Base-by-base conservation (phyloP, 1,140 invertebrate species). In the Drosophila parabipectinata region DNA sequence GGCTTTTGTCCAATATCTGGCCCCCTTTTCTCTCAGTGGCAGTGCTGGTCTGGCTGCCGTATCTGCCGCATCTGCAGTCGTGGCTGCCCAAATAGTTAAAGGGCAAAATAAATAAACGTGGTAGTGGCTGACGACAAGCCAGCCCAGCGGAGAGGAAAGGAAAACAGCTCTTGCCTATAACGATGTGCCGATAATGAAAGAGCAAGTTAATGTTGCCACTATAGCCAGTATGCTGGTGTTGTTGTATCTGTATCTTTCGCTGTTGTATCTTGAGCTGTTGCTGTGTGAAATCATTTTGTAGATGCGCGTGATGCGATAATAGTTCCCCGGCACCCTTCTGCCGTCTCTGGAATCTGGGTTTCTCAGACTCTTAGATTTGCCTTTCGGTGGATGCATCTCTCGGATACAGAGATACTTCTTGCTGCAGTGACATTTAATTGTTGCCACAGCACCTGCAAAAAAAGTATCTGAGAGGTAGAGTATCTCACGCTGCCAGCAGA, bases 31-130 rank as follows among this genome's bases (percentile, higher is more conserved):
- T 28, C 26, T 28, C 26, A 28, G 26, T 28, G 18, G 18, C 18
- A 18, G 18, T 18, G 26, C 26, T 26, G 26, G 26, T 0, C 6
- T 6, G 26, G 26, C 26, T 26, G 26, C 26, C 26, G 26, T 28
- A 37, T 50, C 14, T 1, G 15, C 9, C 15, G 37, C 4, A 10
- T 26, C 37, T 39, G 53, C 34, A 32, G 64, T 53, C 51, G 56
- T 71, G 71, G 66, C 68, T 81, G 79, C 79, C 79, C 78, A 81
- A 81, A 81, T 81, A 81, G 79, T 81, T 81, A 81, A 81, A 77
- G 79, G 79, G 74, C 79, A 82, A 82, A 77, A 59, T 77, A 82
- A 82, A 82, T 78, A 83, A 83, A 82, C 79, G 74, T 79, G 28
- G 71, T 52, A 50, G 48, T 28, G 8, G 50, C 9, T 66, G 69